phyloP scores from a whole-genome alignment of 2,113 vertebrate species.

The Bostrychus sinensis region DNA sequence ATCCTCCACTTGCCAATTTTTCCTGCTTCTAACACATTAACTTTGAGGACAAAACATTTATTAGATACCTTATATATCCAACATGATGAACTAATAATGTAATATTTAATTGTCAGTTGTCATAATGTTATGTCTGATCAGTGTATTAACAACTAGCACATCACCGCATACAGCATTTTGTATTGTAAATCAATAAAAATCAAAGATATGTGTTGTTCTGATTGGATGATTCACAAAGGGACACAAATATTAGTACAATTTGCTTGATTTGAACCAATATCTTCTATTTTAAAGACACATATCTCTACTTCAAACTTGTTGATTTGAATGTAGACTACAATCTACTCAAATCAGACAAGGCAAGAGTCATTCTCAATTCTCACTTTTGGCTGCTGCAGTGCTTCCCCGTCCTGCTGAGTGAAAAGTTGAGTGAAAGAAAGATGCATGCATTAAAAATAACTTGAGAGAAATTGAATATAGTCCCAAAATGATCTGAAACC shows the following conservation, averaged over 20 bases:
- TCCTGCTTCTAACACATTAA: too few species aligned
- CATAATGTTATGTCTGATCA: not conserved
- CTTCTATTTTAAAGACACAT: constrained; percentile 14
- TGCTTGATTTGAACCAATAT: constrained; percentile 12
- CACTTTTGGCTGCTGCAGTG: constrained; percentile 64
- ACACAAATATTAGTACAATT: constrained; percentile 5
- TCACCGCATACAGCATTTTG: constrained; percentile 17
- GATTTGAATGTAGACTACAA: constrained; percentile 37
- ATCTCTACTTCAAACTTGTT: constrained; percentile 10
- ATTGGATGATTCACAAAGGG: constrained; percentile 4
- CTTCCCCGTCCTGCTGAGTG: constrained; percentile 60
- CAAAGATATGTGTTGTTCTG: not conserved
- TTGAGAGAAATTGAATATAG: constrained; percentile 5
- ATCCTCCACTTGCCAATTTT: too few species aligned
- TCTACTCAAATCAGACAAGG: constrained; percentile 52
- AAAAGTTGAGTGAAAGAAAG: constrained; percentile 60
- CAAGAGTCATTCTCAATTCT: constrained; percentile 52
- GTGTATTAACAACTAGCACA: not conserved
- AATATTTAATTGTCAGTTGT: not conserved
- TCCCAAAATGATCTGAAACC: constrained; percentile 8
- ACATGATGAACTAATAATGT: too few species aligned
- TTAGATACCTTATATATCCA: too few species aligned
- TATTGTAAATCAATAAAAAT: constrained; percentile 4
- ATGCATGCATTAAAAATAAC: constrained; percentile 60
- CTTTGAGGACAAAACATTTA: too few species aligned